Percentiles rank a stretch among this genome's conserved stretches.
These are phyloP conservation scores for Corapipo altera DNA, from an alignment of 2,113 vertebrate species.

Conservation along the genomic window DNA sequence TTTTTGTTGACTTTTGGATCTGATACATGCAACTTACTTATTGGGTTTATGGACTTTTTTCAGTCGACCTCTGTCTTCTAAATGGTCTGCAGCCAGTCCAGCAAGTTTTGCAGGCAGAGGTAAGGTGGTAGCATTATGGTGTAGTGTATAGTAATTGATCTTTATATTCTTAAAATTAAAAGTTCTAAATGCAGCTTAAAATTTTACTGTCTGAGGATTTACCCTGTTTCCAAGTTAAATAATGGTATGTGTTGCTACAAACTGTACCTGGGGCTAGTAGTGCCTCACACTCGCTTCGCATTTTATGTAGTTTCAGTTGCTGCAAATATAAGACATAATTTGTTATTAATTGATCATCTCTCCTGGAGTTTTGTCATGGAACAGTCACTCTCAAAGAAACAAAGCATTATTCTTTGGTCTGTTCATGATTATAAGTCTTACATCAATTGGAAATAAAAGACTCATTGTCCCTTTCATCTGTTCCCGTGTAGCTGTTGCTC, in stretches of 20 bases:
- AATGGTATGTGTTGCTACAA: neutral
- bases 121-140: neutral
- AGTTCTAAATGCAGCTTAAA: neutral
- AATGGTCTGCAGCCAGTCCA: conserved; percentile 85
- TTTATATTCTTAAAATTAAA: neutral
- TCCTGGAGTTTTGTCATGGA: neutral
- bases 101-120: conserved; percentile 86
- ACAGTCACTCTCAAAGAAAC: neutral
- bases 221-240: neutral
- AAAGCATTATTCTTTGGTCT: neutral
- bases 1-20: neutral
- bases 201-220: neutral
- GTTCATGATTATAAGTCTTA: neutral
- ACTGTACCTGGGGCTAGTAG: neutral
- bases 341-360: neutral
- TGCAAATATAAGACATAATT: neutral
- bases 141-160: neutral
- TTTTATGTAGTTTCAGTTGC: neutral
- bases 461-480: neutral
- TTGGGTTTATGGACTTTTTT: neutral
- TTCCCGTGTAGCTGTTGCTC: neutral
- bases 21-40: neutral
- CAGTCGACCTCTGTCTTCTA: conserved; percentile 90
- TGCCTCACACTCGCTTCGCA: neutral
- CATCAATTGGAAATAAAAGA: neutral